Percentiles rank a stretch among this genome's conserved stretches.
phyloP scores from a whole-genome alignment of 2,797 vertebrate species.

The Lates japonicus region DNA sequence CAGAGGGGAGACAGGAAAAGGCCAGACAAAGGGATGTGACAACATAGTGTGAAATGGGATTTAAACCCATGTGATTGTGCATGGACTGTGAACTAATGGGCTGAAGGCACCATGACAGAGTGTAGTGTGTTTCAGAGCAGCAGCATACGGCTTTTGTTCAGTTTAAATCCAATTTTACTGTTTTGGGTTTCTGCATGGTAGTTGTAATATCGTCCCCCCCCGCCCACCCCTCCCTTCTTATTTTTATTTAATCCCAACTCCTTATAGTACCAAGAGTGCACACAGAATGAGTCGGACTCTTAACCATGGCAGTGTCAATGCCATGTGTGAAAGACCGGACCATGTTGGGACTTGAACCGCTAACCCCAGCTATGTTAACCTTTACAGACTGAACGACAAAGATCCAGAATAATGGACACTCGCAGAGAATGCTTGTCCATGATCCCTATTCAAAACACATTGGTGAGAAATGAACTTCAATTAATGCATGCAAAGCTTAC shows the following conservation, averaged over 20 bases:
- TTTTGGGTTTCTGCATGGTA: slow-evolving; percentile 60
- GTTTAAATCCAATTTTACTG: slow-evolving; percentile 77
- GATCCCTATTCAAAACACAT: background rate
- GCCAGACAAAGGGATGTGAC: slow-evolving; percentile 64
- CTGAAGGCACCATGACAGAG: slow-evolving; percentile 67
- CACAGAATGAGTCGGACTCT: slow-evolving; percentile 24
- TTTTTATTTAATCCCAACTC: slow-evolving; percentile 50
- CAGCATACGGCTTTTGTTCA: slow-evolving; percentile 64
- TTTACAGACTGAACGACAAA: slow-evolving; percentile 5
- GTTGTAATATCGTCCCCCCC: slow-evolving; percentile 49
- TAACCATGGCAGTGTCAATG: slow-evolving; percentile 34
- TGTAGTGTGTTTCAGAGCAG: slow-evolving; percentile 58
- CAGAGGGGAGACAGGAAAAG: slow-evolving; percentile 35
- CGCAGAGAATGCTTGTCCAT: background rate
- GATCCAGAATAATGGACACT: slow-evolving; percentile 5
- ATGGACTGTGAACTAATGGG: slow-evolving; percentile 65
- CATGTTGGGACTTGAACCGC: slow-evolving; percentile 44
- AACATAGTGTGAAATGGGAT: slow-evolving; percentile 80
- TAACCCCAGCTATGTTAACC: slow-evolving; percentile 26
- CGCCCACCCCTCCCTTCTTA: background rate
- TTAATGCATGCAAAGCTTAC: background rate
- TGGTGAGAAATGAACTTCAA: background rate
- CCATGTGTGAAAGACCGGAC: slow-evolving; percentile 42
- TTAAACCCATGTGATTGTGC: slow-evolving; percentile 72
- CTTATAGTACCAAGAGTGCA: slow-evolving; percentile 29